Evolutionary conservation across 2,888 invertebrate species (phyloP).

Genomic region (Polia nebulosa): DNA sequence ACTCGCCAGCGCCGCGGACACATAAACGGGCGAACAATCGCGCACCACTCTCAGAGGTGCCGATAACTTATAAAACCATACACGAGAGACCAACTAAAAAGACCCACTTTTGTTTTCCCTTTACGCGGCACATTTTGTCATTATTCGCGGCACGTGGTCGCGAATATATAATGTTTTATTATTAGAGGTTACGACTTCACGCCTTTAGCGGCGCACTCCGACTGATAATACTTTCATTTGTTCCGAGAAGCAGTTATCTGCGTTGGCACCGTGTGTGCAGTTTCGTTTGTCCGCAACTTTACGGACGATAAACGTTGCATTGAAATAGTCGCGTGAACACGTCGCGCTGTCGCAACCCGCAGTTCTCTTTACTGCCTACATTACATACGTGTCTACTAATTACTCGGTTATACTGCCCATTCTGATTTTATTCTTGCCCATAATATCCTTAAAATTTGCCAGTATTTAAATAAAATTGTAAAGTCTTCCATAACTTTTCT

Average conservation of each 20-base stretch:
- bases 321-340: slow-evolving; percentile 64
- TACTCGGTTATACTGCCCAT: slow-evolving; percentile 42
- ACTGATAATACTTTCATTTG: slow-evolving; percentile 89
- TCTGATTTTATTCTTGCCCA: slow-evolving; percentile 20
- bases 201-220: slow-evolving; percentile 82
- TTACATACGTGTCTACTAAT: slow-evolving; percentile 62
- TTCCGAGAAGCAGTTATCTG: slow-evolving; percentile 88
- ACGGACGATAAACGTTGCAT: slow-evolving; percentile 67
- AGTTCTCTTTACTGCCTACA: slow-evolving; percentile 48
- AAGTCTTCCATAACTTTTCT: too few species aligned
- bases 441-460: slow-evolving; percentile 23
- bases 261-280: slow-evolving; percentile 65
- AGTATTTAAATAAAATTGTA: not conserved
- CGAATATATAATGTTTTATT: slow-evolving; percentile 90
- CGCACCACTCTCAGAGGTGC: slow-evolving; percentile 76
- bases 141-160: slow-evolving; percentile 88
- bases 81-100: slow-evolving; percentile 79
- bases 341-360: slow-evolving; percentile 59
- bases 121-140: slow-evolving; percentile 84
- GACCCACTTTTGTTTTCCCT: slow-evolving; percentile 85
- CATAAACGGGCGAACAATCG: slow-evolving; percentile 74
- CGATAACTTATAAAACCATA: slow-evolving; percentile 83
- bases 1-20: slow-evolving; percentile 62
- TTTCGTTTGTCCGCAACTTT: slow-evolving; percentile 68
- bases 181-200: slow-evolving; percentile 88